These are phyloP conservation scores for Mactra quadrangularis DNA, from an alignment of 1,140 invertebrate genomes.

Conservation along the genomic window DNA sequence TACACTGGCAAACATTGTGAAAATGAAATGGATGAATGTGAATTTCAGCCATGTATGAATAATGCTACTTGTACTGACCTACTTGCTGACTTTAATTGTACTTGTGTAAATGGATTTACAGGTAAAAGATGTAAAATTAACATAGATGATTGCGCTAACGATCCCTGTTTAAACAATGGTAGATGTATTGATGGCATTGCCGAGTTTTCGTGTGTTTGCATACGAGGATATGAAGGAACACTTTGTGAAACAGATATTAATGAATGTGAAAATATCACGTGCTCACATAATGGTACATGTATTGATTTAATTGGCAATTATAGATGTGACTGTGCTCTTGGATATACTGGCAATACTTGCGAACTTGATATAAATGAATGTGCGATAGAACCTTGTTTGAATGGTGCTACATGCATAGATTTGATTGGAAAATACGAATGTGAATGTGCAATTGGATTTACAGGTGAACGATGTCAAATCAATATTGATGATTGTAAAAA, in stretches of 20 bases:
- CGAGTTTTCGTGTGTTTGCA: conserved; percentile 1
- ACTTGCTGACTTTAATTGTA: not conserved
- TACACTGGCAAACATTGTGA: conserved; percentile 23
- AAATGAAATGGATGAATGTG: conserved; percentile 1
- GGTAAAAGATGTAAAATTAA: conserved; percentile 9
- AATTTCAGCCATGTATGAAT: not conserved
- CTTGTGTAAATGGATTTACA: not conserved
- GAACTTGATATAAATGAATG: conserved; percentile 84
- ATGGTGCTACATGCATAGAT: conserved; percentile 25
- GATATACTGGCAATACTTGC: conserved; percentile 95
- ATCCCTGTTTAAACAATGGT: not conserved
- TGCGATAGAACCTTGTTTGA: not conserved
- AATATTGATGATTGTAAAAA: conserved; percentile 17
- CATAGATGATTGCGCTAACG: conserved; percentile 16
- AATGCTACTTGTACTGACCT: not conserved
- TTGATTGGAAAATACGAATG: not conserved
- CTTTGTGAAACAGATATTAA: conserved; percentile 86
- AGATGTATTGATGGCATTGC: conserved; percentile 14
- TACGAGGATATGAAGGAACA: not conserved
- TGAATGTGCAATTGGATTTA: conserved; percentile 21
- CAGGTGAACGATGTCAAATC: conserved; percentile 85
- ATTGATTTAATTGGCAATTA: not conserved
- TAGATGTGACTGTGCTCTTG: conserved; percentile 87
- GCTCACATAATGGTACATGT: not conserved
- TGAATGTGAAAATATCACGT: conserved; percentile 6